These are phyloP conservation scores for Heteronetta atricapilla DNA, from an alignment of 2,113 vertebrate species.

Conservation along the genomic window DNA sequence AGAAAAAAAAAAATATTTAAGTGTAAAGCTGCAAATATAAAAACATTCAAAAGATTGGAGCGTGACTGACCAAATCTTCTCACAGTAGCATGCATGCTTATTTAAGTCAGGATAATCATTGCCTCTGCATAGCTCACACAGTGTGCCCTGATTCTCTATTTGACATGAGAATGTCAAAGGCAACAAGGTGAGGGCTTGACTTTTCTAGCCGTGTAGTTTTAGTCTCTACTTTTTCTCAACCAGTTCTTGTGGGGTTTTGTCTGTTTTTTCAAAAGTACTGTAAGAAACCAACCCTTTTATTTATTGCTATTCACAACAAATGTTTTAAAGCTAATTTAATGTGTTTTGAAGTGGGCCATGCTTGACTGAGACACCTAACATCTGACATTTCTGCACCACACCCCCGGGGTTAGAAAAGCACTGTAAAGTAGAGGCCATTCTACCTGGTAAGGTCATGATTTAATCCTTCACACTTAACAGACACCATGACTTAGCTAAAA, in stretches of 20 bases:
- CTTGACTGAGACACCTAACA: neutral
- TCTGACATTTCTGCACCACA: neutral
- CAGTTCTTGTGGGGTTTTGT: neutral
- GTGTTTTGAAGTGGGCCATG: neutral
- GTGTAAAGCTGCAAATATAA: neutral
- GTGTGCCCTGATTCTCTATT: neutral
- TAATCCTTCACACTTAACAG: slow-evolving; percentile 54
- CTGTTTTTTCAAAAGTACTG: neutral
- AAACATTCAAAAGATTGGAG: neutral
- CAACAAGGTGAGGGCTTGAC: neutral
- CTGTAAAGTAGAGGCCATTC: slow-evolving; percentile 9
- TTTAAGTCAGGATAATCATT: slow-evolving; percentile 8
- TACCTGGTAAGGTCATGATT: slow-evolving; percentile 46
- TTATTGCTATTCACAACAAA: neutral
- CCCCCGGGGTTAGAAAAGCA: neutral
- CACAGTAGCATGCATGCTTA: neutral
- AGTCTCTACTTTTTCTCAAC: neutral
- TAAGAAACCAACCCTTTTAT: neutral
- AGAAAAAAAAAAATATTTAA: neutral
- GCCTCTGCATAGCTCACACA: neutral
- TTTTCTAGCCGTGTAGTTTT: neutral
- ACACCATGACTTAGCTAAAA: slow-evolving; percentile 47
- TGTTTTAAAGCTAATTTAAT: neutral
- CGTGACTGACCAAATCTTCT: neutral
- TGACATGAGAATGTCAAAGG: slow-evolving; percentile 21